Conservation (phyloP, 2,888 invertebrate species). For the Bombylius major region DNA sequence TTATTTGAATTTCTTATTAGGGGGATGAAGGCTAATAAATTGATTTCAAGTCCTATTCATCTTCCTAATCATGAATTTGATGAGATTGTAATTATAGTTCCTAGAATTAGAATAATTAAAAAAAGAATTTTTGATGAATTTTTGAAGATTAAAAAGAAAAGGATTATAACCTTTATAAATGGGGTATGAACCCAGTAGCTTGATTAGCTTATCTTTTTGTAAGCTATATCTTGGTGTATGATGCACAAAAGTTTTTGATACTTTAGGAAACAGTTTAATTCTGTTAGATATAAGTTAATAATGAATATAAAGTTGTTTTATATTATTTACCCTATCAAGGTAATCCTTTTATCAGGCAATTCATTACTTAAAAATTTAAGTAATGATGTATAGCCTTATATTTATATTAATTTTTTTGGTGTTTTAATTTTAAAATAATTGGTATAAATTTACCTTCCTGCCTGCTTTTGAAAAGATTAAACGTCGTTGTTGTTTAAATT, state of each 20-base stretch:
- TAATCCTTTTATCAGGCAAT: slow-evolving; percentile 47
- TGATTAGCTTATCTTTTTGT: slow-evolving; percentile 43
- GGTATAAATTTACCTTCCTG: no score
- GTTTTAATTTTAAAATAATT: no score
- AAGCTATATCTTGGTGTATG: slow-evolving; percentile 46
- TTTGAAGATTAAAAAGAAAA: slow-evolving; percentile 43
- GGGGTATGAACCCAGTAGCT: slow-evolving; percentile 40
- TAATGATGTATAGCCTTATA: no score
- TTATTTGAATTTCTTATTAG: slow-evolving; percentile 41
- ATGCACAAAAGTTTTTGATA: slow-evolving; percentile 50
- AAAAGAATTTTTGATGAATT: slow-evolving; percentile 41
- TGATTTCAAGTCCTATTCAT: slow-evolving; percentile 53
- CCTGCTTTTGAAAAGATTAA: no score
- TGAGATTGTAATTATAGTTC: slow-evolving; percentile 40
- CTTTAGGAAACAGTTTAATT: slow-evolving; percentile 48
- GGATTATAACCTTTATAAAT: slow-evolving; percentile 37
- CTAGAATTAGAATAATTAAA: slow-evolving; percentile 38
- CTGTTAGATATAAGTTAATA: slow-evolving; percentile 39
- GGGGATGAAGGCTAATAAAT: slow-evolving; percentile 47
- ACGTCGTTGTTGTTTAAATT: no score
- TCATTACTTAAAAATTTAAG: slow-evolving; percentile 23
- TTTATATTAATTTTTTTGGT: no score
- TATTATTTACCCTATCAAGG: slow-evolving; percentile 49
- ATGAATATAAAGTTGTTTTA: slow-evolving; percentile 23
- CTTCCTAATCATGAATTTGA: slow-evolving; percentile 37